phyloP scores from a whole-genome alignment of 2,888 invertebrate genomes.

The Plagodis pulveraria region DNA sequence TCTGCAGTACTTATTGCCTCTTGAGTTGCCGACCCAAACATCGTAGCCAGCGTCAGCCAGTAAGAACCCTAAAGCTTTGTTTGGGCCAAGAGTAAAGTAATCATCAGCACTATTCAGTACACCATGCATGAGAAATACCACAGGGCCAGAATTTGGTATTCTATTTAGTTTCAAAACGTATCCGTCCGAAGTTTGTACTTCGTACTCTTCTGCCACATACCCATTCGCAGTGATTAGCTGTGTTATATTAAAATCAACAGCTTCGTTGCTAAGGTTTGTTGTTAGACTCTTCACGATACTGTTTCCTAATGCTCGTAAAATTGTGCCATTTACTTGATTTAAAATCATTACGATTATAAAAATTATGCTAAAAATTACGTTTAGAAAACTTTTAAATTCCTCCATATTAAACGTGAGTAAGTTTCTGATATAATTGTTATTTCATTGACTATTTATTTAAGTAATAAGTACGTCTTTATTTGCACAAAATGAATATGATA shows the following conservation, averaged over 20 bases:
- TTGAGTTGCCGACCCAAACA: constrained; percentile 90
- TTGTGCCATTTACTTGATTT: no score
- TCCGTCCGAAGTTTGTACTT: constrained; percentile 41
- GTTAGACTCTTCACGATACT: background rate
- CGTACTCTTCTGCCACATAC: constrained; percentile 9
- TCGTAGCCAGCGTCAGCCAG: constrained; percentile 86
- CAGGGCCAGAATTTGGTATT: constrained; percentile 46
- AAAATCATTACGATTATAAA: no score
- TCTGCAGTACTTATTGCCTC: constrained; percentile 88
- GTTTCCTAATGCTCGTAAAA: background rate
- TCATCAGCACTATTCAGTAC: constrained; percentile 88
- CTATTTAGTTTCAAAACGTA: constrained; percentile 39
- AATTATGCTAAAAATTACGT: no score
- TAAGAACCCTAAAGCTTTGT: constrained; percentile 82
- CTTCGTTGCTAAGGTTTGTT: background rate
- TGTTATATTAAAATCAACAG: constrained; percentile 19
- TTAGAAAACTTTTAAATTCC: no score
- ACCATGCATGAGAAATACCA: constrained; percentile 90
- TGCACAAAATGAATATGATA: no score
- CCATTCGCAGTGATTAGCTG: constrained; percentile 31
- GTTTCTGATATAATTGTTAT: no score
- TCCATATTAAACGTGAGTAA: no score
- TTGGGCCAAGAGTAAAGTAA: constrained; percentile 87
- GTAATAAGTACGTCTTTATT: no score
- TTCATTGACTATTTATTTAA: no score